Evolutionary conservation across 2,888 invertebrate genomes (phyloP).

Genomic region (Danaus chrysippus): DNA sequence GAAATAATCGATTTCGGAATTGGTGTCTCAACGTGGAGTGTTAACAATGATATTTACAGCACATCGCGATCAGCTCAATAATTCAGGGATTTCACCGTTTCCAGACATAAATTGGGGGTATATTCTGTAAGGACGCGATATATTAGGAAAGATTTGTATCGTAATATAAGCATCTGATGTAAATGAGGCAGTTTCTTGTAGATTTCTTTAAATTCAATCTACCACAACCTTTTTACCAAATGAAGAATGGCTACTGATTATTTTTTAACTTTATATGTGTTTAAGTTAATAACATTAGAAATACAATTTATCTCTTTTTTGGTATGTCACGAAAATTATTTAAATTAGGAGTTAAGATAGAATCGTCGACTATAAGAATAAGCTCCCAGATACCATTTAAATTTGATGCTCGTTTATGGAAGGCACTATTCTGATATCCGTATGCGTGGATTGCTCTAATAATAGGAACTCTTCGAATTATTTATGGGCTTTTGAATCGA

Average conservation of each 20-base stretch:
- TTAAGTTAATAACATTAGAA: too few relatives aligned
- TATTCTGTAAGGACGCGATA: slow-evolving; percentile 22
- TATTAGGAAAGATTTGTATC: not conserved
- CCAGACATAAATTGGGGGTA: slow-evolving; percentile 19
- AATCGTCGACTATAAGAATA: slow-evolving; percentile 10
- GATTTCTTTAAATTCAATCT: too few relatives aligned
- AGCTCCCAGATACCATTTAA: slow-evolving; percentile 19
- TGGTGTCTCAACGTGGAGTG: slow-evolving; percentile 26
- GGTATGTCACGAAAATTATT: not conserved
- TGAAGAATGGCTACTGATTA: too few relatives aligned
- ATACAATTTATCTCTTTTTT: too few relatives aligned
- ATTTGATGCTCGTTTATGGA: slow-evolving; percentile 26
- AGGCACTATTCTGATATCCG: slow-evolving; percentile 24
- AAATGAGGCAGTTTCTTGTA: too few relatives aligned
- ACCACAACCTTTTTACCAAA: too few relatives aligned
- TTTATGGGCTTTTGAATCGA: slow-evolving; percentile 18
- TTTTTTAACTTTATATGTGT: too few relatives aligned
- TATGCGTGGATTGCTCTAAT: slow-evolving; percentile 14
- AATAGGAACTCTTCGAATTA: slow-evolving; percentile 15
- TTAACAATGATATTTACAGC: slow-evolving; percentile 49
- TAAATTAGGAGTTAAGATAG: not conserved
- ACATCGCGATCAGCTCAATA: slow-evolving; percentile 43
- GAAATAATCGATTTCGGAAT: slow-evolving; percentile 17
- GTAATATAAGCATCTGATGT: not conserved
- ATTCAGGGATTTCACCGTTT: slow-evolving; percentile 39